Conservation (phyloP, 2,888 invertebrate genomes). For the Furcula furcula region DNA sequence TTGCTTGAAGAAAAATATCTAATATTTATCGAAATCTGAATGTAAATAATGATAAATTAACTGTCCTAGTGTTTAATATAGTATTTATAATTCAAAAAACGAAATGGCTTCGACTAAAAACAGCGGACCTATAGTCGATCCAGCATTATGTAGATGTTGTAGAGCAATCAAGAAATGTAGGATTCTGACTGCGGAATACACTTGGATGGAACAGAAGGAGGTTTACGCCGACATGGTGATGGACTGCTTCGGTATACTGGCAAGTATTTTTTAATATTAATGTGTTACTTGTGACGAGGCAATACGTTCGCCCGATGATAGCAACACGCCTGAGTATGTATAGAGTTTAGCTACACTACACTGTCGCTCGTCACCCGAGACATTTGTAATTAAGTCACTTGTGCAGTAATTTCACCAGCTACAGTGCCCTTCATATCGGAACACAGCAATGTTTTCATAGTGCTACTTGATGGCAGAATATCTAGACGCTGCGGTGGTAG, state of each 20-base stretch:
- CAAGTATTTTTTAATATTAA: slow-evolving; percentile 30
- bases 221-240: slow-evolving; percentile 73
- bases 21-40: slow-evolving; percentile 19
- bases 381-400: too few species aligned
- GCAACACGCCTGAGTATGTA: too few species aligned
- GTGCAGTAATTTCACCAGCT: too few species aligned
- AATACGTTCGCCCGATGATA: too few species aligned
- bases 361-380: too few species aligned
- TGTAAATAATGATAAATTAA: slow-evolving; percentile 17
- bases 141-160: slow-evolving; percentile 71
- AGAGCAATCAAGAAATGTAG: slow-evolving; percentile 74
- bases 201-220: slow-evolving; percentile 71
- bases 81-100: background rate
- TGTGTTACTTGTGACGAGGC: too few species aligned
- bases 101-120: slow-evolving; percentile 59
- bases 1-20: too few species aligned
- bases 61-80: slow-evolving; percentile 5
- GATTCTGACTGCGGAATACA: slow-evolving; percentile 65
- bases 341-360: too few species aligned
- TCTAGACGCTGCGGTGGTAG: too few species aligned
- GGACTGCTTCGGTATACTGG: slow-evolving; percentile 73
- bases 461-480: too few species aligned
- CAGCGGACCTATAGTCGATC: slow-evolving; percentile 68
- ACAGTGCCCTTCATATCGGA: too few species aligned
- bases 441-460: too few species aligned